phyloP scores from a whole-genome alignment of 2,797 vertebrate species.

The Zenarchopterus dispar region DNA sequence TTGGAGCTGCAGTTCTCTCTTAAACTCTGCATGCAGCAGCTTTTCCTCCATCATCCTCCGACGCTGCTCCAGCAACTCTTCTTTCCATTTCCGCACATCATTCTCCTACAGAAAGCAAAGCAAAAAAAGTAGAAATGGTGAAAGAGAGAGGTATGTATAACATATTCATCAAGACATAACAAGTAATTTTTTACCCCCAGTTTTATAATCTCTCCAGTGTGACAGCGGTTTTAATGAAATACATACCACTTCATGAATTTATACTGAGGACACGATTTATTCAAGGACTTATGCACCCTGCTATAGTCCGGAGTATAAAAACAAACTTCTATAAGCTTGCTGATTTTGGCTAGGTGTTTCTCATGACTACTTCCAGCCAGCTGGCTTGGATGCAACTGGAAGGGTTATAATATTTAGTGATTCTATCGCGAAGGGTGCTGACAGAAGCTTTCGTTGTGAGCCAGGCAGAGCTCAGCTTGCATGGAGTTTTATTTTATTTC shows the following conservation, averaged over 20 bases:
- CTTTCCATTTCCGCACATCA: constrained; percentile 98
- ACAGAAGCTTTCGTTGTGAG: constrained; percentile 65
- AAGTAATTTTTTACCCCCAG: constrained; percentile 35
- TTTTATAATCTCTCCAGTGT: constrained; percentile 28
- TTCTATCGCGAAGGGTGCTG: constrained; percentile 69
- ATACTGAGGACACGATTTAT: constrained; percentile 74
- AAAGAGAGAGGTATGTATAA: constrained; percentile 12
- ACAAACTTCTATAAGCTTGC: constrained; percentile 77
- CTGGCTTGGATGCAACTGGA: constrained; percentile 61
- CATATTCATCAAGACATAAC: constrained; percentile 23
- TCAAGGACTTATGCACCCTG: constrained; percentile 67
- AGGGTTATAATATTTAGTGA: constrained; percentile 68
- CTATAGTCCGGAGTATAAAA: constrained; percentile 67
- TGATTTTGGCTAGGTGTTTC: constrained; percentile 67
- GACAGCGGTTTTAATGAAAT: constrained; percentile 56
- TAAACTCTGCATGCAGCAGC: constrained; percentile 95
- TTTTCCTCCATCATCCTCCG: constrained; percentile 99
- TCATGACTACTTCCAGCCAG: constrained; percentile 68
- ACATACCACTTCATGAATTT: constrained; percentile 68
- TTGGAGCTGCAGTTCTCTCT: constrained; percentile 95
- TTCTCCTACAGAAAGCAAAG: constrained; percentile 86
- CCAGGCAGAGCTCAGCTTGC: constrained; percentile 44
- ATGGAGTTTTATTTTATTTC: constrained; percentile 37
- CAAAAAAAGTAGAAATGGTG: constrained; percentile 15
- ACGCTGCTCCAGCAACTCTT: constrained; percentile 94